Conservation (phyloP, 2,888 invertebrate genomes). For the Miltochrista miniata region DNA sequence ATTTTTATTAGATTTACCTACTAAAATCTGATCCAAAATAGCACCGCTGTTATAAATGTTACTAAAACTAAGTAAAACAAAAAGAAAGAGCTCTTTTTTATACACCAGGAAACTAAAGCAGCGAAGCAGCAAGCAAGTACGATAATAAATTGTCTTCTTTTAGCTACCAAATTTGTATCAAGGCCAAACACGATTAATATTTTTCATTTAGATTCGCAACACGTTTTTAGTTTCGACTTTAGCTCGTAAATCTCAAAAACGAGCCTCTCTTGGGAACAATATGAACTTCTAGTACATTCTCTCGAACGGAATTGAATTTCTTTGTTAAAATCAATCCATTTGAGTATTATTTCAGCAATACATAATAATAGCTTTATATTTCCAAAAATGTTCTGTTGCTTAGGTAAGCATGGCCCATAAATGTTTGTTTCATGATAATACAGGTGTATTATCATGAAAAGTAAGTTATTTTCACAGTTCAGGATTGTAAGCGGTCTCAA, state of each 20-base stretch:
- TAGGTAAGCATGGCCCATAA: no score
- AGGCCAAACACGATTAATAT: not conserved
- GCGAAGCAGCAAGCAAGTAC: no score
- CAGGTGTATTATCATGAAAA: no score
- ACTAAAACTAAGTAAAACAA: not conserved
- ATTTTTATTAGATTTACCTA: not conserved
- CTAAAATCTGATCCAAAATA: not conserved
- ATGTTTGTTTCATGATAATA: no score
- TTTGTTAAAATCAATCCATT: slow-evolving; percentile 10
- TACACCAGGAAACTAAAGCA: no score
- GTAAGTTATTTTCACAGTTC: no score
- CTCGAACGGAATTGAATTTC: slow-evolving; percentile 5
- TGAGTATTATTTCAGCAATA: slow-evolving; percentile 7
- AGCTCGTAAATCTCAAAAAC: slow-evolving; percentile 3
- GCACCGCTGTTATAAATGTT: not conserved
- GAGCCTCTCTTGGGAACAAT: slow-evolving; percentile 9
- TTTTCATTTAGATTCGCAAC: not conserved
- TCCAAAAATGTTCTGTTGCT: no score
- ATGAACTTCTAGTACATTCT: slow-evolving; percentile 7
- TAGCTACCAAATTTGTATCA: not conserved
- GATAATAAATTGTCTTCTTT: no score
- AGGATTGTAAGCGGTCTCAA: no score
- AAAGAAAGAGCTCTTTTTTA: not conserved
- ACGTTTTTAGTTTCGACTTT: not conserved
- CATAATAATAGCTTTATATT: no score